These are phyloP conservation scores for Magallana nippona DNA, from an alignment of 2,888 invertebrate species.

Conservation along the genomic window DNA sequence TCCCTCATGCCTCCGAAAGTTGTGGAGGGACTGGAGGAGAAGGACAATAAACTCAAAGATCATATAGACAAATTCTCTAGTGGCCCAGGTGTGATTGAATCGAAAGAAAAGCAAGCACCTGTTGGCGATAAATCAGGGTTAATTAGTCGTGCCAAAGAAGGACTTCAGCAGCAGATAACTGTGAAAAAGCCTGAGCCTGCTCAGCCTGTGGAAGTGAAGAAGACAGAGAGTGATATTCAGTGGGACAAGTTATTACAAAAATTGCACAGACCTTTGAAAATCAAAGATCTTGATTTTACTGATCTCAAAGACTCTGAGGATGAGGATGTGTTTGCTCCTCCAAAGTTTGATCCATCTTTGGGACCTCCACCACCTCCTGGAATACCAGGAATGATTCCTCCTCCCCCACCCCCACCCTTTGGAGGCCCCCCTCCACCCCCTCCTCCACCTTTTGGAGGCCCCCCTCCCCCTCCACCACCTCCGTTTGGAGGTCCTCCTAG, in stretches of 20 bases:
- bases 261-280: conserved; percentile 84
- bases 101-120: conserved; percentile 56
- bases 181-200: conserved; percentile 57
- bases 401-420: conserved; percentile 56
- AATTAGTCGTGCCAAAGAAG: conserved; percentile 95
- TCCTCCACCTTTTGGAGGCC: conserved; percentile 56
- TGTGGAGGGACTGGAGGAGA: conserved; percentile 45
- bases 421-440: conserved; percentile 64
- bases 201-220: conserved; percentile 80
- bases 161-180: conserved; percentile 81
- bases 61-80: conserved; percentile 58
- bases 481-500: conserved; percentile 59
- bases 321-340: conserved; percentile 84
- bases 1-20: conserved; percentile 37
- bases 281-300: conserved; percentile 97
- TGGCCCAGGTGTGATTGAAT: conserved; percentile 52
- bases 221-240: conserved; percentile 95
- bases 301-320: conserved; percentile 95
- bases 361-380: conserved; percentile 61
- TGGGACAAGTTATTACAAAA: conserved; percentile 90
- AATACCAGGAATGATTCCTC: conserved; percentile 63
- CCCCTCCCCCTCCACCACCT: conserved; percentile 65
- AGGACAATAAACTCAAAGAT: conserved; percentile 58
- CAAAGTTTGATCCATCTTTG: conserved; percentile 66
- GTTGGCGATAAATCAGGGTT: conserved; percentile 88